phyloP scores from a whole-genome alignment of 1,140 invertebrate species.

The Pantala flavescens region DNA sequence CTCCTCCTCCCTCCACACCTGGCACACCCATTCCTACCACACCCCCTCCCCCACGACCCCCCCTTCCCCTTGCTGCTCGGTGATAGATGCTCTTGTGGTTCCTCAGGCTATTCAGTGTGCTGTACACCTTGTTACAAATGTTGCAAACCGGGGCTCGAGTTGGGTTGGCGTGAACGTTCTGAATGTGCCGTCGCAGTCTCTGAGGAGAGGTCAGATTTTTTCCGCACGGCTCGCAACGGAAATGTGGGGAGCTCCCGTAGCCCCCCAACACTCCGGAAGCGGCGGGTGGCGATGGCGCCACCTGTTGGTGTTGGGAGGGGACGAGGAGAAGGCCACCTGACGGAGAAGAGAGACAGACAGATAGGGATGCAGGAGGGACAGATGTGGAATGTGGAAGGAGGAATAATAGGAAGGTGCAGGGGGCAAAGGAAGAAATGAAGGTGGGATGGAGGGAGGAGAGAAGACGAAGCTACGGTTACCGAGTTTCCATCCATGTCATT shows the following conservation, averaged over 20 bases:
- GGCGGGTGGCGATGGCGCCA: constrained; percentile 3
- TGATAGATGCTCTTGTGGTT: constrained; percentile 86
- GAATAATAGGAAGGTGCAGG: background rate
- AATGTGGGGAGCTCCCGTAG: constrained; percentile 56
- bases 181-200: constrained; percentile 72
- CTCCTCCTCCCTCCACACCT: background rate
- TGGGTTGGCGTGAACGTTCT: constrained; percentile 75
- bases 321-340: constrained; percentile 2
- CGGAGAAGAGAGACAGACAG: constrained; percentile 19
- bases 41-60: background rate
- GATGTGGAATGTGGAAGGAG: background rate
- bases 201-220: constrained; percentile 73
- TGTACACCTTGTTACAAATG: constrained; percentile 78
- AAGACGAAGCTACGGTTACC: constrained; percentile 7
- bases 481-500: constrained; percentile 7
- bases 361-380: background rate
- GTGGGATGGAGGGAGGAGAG: background rate
- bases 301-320: constrained; percentile 5
- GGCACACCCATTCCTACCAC: background rate
- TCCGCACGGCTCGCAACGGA: constrained; percentile 78
- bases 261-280: constrained; percentile 32
- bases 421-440: background rate
- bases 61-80: constrained; percentile 20
- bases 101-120: constrained; percentile 72
- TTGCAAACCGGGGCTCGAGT: constrained; percentile 76